These are phyloP conservation scores for Apodemia zela DNA, from an alignment of 2,888 invertebrate genomes.

Conservation along the genomic window DNA sequence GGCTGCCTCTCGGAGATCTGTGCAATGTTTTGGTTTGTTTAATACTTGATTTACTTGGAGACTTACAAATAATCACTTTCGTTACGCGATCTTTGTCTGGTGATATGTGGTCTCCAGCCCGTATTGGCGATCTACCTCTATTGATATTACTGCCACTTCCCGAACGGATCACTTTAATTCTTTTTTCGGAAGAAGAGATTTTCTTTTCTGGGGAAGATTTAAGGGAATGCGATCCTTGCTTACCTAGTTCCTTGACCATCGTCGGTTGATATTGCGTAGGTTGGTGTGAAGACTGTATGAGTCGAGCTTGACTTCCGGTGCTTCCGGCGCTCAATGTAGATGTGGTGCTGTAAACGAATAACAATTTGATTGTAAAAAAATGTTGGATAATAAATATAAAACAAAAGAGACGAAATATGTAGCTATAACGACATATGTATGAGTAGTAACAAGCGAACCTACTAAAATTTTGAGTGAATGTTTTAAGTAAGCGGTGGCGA, in stretches of 20 bases:
- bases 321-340: slow-evolving; percentile 96
- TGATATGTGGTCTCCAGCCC: slow-evolving; percentile 49
- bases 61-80: slow-evolving; percentile 74
- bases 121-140: slow-evolving; percentile 66
- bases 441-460: slow-evolving; percentile 61
- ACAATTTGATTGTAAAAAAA: not conserved
- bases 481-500: slow-evolving; percentile 29
- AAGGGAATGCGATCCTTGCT: slow-evolving; percentile 79
- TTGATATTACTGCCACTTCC: slow-evolving; percentile 76
- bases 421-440: slow-evolving; percentile 60
- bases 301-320: slow-evolving; percentile 94
- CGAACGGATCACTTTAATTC: slow-evolving; percentile 74
- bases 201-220: slow-evolving; percentile 76
- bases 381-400: slow-evolving; percentile 18
- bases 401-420: slow-evolving; percentile 7
- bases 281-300: slow-evolving; percentile 96
- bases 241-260: slow-evolving; percentile 94
- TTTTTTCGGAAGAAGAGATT: slow-evolving; percentile 50
- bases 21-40: slow-evolving; percentile 64
- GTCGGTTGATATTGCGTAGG: slow-evolving; percentile 95
- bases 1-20: slow-evolving; percentile 79
- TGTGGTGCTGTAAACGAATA: slow-evolving; percentile 86
- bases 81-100: slow-evolving; percentile 71
- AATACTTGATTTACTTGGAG: slow-evolving; percentile 71
- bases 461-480: slow-evolving; percentile 45